Base-by-base conservation (phyloP, 2,113 vertebrate genomes). In the Pogona vitticeps region DNA sequence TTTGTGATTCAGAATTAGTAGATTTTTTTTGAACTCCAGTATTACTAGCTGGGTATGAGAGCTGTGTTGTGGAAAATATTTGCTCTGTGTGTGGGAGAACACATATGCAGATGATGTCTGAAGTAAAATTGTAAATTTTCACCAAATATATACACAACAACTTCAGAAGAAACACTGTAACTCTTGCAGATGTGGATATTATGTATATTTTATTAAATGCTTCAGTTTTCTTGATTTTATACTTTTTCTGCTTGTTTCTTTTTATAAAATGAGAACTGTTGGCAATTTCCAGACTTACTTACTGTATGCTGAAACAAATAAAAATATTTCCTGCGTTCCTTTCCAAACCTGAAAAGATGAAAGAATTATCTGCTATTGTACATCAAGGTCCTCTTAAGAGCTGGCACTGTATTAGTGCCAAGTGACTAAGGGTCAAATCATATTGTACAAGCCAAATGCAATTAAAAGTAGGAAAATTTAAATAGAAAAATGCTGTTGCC, bases 1-100 rank as follows among this genome's bases (percentile, higher is more conserved):
- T 90, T 91, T 90, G 90, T 88, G 42, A 88, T 83, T 82, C 23
- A 90, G 67, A 86, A 67, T 84, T 88, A 85, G 67, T 92, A 89
- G 72, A n/a, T 3, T 0, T 67, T 91, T 86, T 76, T 40, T 59
- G 75, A 58, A 85, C 79, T 89, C n/a, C 83, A 83, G 31, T 80
- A 73, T 89, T 90, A 82, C 67, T 0, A 0, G 52, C 26, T 68
- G 15, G 61, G 10, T 13, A 86, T n/a, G 38, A 68, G 36, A 76
- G 21, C 91, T 75, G 13, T 36, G 8, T 31, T 38, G 61, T 17
- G 40, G 23, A 63, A 85, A 80, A 78, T 23, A 61, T 28, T 56
- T 73, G 36, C 33, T 40, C 14, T 38, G 52, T 85, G 2, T 7
- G 42, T 56, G 36, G 52, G 42, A 21, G 13, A 52, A 73, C 86